phyloP scores from a whole-genome alignment of 1,140 invertebrate species.

The Bombus superbus region DNA sequence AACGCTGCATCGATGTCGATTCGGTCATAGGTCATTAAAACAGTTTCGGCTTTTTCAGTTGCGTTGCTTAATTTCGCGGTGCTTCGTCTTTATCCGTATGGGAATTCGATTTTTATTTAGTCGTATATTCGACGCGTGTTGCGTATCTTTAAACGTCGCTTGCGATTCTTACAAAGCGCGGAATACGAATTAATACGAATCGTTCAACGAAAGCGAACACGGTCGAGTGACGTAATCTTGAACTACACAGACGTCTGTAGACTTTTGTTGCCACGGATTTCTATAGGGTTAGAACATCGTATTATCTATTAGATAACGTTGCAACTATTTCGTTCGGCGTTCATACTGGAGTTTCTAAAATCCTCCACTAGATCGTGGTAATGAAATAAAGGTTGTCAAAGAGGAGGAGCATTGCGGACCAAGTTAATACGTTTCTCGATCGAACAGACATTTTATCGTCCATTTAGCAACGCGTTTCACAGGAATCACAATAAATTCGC shows the following conservation, averaged over 20 bases:
- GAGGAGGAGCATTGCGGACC: not conserved
- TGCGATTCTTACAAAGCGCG: no score
- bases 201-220: no score
- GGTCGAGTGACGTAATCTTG: no score
- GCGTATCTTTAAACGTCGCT: not conserved
- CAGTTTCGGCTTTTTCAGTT: not conserved
- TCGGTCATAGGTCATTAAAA: not conserved
- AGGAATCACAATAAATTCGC: not conserved
- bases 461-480: not conserved
- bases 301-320: no score
- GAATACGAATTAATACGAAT: not conserved
- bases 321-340: no score
- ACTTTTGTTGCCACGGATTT: no score
- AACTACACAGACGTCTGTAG: no score
- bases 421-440: not conserved
- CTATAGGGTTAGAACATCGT: no score
- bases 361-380: no score
- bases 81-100: not conserved
- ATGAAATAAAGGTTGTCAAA: not conserved
- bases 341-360: no score
- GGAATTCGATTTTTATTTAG: not conserved
- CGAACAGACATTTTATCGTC: not conserved
- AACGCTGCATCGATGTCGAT: not conserved
- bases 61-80: no score
- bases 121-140: not conserved